These are phyloP conservation scores for Cheilosia variabilis DNA, from an alignment of 2,888 invertebrate species.

Conservation along the genomic window DNA sequence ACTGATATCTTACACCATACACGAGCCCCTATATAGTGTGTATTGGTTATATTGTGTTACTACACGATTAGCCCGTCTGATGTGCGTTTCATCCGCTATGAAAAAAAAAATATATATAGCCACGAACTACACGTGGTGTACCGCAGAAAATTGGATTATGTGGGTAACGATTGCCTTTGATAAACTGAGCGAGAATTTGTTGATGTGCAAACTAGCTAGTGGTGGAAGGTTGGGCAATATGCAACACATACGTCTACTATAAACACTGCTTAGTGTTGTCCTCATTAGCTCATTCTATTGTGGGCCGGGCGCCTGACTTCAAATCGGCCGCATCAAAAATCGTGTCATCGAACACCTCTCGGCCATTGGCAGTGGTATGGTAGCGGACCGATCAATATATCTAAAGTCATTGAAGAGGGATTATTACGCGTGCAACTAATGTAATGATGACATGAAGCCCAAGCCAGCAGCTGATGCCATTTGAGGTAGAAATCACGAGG, in stretches of 20 bases:
- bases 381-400: conserved; percentile 37
- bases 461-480: conserved; percentile 35
- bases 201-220: conserved; percentile 44
- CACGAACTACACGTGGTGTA: conserved; percentile 60
- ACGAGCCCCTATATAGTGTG: neutral
- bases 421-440: conserved; percentile 46
- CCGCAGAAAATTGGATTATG: conserved; percentile 72
- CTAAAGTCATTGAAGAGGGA: conserved; percentile 60
- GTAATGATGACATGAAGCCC: conserved; percentile 43
- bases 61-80: conserved; percentile 52
- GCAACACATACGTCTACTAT: neutral
- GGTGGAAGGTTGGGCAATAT: conserved; percentile 33
- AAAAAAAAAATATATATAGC: conserved; percentile 28
- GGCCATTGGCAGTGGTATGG: conserved; percentile 49
- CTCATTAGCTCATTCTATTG: conserved; percentile 26
- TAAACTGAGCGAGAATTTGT: conserved; percentile 40
- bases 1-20: conserved; percentile 9
- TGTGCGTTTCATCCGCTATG: conserved; percentile 42
- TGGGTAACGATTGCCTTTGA: conserved; percentile 52
- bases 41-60: neutral
- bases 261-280: conserved; percentile 10
- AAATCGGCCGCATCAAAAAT: conserved; percentile 47
- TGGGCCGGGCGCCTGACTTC: conserved; percentile 9
- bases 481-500: conserved; percentile 14
- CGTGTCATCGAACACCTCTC: conserved; percentile 51